Conservation (phyloP, 1,140 invertebrate genomes). For the Cherax destructor region DNA sequence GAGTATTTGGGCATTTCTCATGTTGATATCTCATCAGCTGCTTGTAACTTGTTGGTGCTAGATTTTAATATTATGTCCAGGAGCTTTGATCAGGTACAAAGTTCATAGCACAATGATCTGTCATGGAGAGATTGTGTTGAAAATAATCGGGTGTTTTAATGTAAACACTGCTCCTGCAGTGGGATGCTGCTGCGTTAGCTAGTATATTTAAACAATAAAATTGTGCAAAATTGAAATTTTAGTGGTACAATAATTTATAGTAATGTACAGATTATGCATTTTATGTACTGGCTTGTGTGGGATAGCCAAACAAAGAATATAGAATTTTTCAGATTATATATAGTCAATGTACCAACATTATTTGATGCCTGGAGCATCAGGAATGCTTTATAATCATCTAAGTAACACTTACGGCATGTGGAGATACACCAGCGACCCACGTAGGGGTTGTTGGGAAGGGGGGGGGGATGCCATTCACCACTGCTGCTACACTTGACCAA, state of each 20-base stretch:
- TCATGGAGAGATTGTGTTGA: slow-evolving; percentile 38
- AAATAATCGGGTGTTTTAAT: slow-evolving; percentile 46
- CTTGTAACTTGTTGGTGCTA: slow-evolving; percentile 64
- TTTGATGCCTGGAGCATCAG: slow-evolving; percentile 40
- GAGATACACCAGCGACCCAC: slow-evolving; percentile 36
- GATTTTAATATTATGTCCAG: slow-evolving; percentile 48
- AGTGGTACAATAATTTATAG: slow-evolving; percentile 58
- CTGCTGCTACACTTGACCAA: slow-evolving; percentile 2
- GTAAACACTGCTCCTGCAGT: slow-evolving; percentile 57
- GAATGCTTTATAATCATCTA: slow-evolving; percentile 30
- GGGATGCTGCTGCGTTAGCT: slow-evolving; percentile 54
- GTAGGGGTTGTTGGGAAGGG: slow-evolving; percentile 16
- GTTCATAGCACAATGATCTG: slow-evolving; percentile 67
- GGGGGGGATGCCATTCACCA: slow-evolving; percentile 1
- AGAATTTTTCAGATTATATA: slow-evolving; percentile 37
- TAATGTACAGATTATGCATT: slow-evolving; percentile 58
- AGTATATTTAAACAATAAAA: slow-evolving; percentile 55
- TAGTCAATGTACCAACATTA: slow-evolving; percentile 38
- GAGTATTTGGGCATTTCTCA: slow-evolving; percentile 57
- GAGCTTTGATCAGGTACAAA: slow-evolving; percentile 67
- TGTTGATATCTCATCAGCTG: slow-evolving; percentile 35
- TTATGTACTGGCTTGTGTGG: slow-evolving; percentile 62
- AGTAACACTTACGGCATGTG: slow-evolving; percentile 21
- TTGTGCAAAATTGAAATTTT: slow-evolving; percentile 54
- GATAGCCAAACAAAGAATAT: slow-evolving; percentile 44